These are phyloP conservation scores for Acleris cristana DNA, from an alignment of 2,888 invertebrate species.

Conservation along the genomic window DNA sequence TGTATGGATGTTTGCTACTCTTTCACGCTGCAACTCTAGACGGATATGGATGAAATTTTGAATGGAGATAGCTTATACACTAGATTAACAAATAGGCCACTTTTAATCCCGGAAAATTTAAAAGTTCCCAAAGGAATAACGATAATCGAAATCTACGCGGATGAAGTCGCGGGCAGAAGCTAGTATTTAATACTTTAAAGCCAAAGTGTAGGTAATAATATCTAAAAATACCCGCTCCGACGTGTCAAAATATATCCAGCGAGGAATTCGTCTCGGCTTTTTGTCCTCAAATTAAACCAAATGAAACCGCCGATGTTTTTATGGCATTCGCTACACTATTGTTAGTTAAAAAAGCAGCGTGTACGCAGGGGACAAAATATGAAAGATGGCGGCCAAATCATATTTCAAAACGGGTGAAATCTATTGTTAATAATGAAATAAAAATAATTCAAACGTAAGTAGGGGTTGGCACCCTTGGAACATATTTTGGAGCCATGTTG, in stretches of 20 bases:
- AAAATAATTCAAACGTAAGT: slow-evolving; percentile 59
- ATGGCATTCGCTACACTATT: slow-evolving; percentile 32
- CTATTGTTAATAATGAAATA: slow-evolving; percentile 76
- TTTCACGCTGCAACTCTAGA: too few species aligned
- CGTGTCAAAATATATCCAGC: slow-evolving; percentile 31
- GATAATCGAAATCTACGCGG: too few species aligned
- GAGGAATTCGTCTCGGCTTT: slow-evolving; percentile 32
- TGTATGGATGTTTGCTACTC: too few species aligned
- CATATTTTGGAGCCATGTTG: slow-evolving; percentile 67
- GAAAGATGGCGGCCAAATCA: slow-evolving; percentile 76
- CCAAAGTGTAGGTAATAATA: not conserved
- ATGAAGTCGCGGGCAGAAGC: too few species aligned
- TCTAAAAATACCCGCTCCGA: slow-evolving; percentile 23
- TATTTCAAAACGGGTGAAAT: slow-evolving; percentile 82
- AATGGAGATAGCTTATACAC: too few species aligned
- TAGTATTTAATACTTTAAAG: not conserved
- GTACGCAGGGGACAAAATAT: slow-evolving; percentile 54
- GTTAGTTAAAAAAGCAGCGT: slow-evolving; percentile 28
- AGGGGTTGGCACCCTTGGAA: slow-evolving; percentile 56
- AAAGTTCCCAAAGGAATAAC: too few species aligned
- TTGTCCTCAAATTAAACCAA: slow-evolving; percentile 33
- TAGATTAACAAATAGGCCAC: too few species aligned
- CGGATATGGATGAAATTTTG: too few species aligned
- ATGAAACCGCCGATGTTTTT: slow-evolving; percentile 35
- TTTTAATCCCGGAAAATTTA: too few species aligned